These are phyloP conservation scores for Caenorhabditis drosophilae DNA, from an alignment of 2,888 invertebrate genomes.

Conservation along the genomic window DNA sequence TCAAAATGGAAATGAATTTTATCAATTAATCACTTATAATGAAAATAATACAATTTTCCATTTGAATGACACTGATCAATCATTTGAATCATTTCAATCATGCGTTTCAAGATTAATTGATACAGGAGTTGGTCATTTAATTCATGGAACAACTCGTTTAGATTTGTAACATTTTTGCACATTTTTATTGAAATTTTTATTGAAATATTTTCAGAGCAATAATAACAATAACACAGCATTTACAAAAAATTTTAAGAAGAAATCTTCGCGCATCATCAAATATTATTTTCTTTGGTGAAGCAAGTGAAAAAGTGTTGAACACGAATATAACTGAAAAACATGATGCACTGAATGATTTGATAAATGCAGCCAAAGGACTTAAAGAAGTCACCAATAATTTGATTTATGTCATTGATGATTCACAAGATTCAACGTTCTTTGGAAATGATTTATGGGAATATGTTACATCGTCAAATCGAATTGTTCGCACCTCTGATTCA, in stretches of 20 bases:
- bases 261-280: constrained; percentile 18
- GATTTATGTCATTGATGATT: constrained; percentile 35
- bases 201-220: background rate
- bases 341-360: too few species aligned
- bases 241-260: constrained; percentile 8
- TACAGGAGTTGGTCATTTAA: too few species aligned
- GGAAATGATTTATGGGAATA: constrained; percentile 28
- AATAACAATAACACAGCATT: background rate
- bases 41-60: constrained; percentile 10
- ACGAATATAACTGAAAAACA: constrained; percentile 3
- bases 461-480: constrained; percentile 12
- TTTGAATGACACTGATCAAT: constrained; percentile 16
- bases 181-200: too few species aligned
- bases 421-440: constrained; percentile 8
- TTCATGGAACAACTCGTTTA: too few species aligned
- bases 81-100: too few species aligned
- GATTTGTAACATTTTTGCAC: too few species aligned
- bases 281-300: constrained; percentile 34
- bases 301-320: constrained; percentile 23
- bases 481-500: constrained; percentile 2
- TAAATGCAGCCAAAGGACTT: constrained; percentile 5
- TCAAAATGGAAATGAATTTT: constrained; percentile 17
- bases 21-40: constrained; percentile 30
- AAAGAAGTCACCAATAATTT: constrained; percentile 12
- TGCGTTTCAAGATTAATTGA: constrained; percentile 19